These are phyloP conservation scores for Cricetomys ansorgei DNA, from an alignment of 2,113 vertebrate genomes.

Conservation along the genomic window DNA sequence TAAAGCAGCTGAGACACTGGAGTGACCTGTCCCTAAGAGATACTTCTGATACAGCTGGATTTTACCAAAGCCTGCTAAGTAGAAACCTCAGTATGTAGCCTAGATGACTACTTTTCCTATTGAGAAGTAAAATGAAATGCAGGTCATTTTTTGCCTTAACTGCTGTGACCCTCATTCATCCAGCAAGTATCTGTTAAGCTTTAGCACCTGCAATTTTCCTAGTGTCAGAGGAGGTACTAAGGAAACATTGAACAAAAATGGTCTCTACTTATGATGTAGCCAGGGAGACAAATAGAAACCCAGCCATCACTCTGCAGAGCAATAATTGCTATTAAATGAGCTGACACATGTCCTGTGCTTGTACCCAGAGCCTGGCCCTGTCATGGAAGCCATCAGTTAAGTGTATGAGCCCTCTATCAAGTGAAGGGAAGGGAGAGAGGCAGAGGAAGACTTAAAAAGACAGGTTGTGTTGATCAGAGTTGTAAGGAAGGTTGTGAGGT, in stretches of 20 bases:
- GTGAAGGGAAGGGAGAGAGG: background rate
- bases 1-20: background rate
- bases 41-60: background rate
- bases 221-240: background rate
- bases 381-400: background rate
- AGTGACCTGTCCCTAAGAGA: background rate
- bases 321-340: constrained; percentile 24
- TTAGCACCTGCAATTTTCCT: background rate
- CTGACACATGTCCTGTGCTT: background rate
- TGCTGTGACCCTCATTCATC: background rate
- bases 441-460: background rate
- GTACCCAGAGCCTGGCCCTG: background rate
- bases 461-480: background rate
- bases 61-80: background rate
- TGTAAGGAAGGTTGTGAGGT: background rate
- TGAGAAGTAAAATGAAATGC: background rate
- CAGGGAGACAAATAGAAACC: background rate
- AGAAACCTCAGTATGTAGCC: background rate
- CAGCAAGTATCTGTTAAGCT: background rate
- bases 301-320: background rate
- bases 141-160: constrained; percentile 5
- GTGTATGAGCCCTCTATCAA: background rate
- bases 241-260: background rate
- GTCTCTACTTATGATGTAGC: background rate
- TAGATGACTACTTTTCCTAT: background rate